A percentile compares a stretch with the other conserved stretches of the same genome.
These are phyloP conservation scores for Cabera pusaria DNA, from an alignment of 2,888 invertebrate genomes.

Conservation along the genomic window DNA sequence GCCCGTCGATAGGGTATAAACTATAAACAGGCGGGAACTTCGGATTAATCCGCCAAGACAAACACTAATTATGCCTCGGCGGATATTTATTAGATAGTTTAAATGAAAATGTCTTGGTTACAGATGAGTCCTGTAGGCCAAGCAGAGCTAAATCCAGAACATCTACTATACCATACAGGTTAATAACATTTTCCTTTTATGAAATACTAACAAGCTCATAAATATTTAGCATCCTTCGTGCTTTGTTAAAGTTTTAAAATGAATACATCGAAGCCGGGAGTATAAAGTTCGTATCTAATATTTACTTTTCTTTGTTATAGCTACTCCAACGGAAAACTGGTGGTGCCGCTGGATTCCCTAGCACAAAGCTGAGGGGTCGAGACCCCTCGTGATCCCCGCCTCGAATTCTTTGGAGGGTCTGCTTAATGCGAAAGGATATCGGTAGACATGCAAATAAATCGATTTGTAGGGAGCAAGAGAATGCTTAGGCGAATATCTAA, in stretches of 20 bases:
- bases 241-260: constrained; percentile 10
- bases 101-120: constrained; percentile 57
- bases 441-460: constrained; percentile 40
- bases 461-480: constrained; percentile 8
- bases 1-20: constrained; percentile 60
- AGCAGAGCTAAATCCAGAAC: constrained; percentile 83
- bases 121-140: constrained; percentile 82
- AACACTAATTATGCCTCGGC: constrained; percentile 37
- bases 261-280: neutral
- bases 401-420: constrained; percentile 72
- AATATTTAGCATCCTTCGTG: constrained; percentile 11
- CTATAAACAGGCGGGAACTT: constrained; percentile 59
- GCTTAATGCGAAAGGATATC: constrained; percentile 52
- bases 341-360: constrained; percentile 84
- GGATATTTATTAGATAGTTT: constrained; percentile 25
- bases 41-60: constrained; percentile 58
- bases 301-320: constrained; percentile 66
- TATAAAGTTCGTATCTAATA: constrained; percentile 6
- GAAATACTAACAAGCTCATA: constrained; percentile 28
- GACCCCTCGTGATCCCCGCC: constrained; percentile 63
- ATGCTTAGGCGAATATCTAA: constrained; percentile 17
- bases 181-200: constrained; percentile 52
- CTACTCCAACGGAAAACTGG: constrained; percentile 83
- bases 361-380: constrained; percentile 77
- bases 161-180: constrained; percentile 80